Conservation (phyloP, 1,140 invertebrate species). For the Drosophila kikkawai region DNA sequence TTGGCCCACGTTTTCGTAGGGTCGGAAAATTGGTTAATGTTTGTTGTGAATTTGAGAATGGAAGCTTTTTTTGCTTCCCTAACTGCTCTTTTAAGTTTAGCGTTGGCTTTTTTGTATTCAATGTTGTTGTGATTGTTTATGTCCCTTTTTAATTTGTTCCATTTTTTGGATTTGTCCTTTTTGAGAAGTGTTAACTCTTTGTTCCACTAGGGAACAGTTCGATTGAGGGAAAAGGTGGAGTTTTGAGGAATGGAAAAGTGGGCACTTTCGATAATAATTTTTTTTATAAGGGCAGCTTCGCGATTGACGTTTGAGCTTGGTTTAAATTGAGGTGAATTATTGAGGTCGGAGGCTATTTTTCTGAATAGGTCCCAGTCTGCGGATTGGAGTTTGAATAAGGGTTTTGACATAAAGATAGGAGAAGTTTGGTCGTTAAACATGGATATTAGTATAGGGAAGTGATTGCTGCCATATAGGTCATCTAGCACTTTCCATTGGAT, state of each 20-base stretch:
- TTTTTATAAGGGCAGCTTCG: neutral
- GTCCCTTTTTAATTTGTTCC: no score
- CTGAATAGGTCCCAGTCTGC: neutral
- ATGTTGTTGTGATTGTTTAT: neutral
- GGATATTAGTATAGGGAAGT: no score
- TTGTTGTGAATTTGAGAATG: no score
- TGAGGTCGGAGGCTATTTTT: neutral
- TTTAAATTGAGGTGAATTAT: neutral
- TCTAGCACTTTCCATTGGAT: no score
- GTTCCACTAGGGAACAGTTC: neutral
- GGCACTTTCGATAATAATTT: neutral
- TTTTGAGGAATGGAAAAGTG: neutral
- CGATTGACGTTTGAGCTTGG: neutral
- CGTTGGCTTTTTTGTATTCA: no score
- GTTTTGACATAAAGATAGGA: neutral
- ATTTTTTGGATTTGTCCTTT: no score
- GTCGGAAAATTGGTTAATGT: no score
- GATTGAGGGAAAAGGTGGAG: neutral
- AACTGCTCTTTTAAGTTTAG: no score
- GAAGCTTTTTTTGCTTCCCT: no score
- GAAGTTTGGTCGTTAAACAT: neutral
- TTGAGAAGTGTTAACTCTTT: no score
- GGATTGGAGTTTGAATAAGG: neutral
- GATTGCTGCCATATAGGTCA: no score
- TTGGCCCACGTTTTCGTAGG: no score